Conservation (phyloP, 2,113 vertebrate species). For the Eurystomus gularis region DNA sequence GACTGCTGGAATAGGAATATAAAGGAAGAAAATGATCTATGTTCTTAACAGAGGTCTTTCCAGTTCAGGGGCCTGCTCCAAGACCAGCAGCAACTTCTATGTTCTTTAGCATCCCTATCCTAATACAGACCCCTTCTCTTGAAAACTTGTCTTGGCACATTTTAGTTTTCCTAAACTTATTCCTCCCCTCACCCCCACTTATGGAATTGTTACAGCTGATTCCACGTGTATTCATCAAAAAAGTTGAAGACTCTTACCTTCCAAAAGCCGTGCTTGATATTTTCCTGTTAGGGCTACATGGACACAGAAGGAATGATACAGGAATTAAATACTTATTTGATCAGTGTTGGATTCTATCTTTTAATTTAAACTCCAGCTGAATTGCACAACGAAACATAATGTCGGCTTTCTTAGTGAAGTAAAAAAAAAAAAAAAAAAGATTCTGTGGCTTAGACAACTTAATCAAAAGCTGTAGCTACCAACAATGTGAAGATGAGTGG, state of each 20-base stretch:
- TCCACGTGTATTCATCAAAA: background rate
- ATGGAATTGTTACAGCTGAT: background rate
- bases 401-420: background rate
- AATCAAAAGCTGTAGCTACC: background rate
- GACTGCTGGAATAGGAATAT: background rate
- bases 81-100: background rate
- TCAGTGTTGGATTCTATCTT: background rate
- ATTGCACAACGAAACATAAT: background rate
- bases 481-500: background rate
- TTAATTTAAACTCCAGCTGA: background rate
- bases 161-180: background rate
- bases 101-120: background rate
- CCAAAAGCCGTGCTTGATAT: constrained; percentile 97
- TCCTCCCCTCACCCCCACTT: background rate
- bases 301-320: background rate
- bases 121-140: background rate
- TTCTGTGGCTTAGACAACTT: background rate
- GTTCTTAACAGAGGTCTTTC: background rate
- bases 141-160: background rate
- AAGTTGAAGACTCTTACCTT: constrained; percentile 78
- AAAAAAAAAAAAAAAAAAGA: background rate
- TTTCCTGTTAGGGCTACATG: constrained; percentile 91
- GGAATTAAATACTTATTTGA: background rate
- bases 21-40: background rate
- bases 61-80: background rate